Evolutionary conservation across 2,888 invertebrate genomes (phyloP).

Genomic region (Xestobium rufovillosum): DNA sequence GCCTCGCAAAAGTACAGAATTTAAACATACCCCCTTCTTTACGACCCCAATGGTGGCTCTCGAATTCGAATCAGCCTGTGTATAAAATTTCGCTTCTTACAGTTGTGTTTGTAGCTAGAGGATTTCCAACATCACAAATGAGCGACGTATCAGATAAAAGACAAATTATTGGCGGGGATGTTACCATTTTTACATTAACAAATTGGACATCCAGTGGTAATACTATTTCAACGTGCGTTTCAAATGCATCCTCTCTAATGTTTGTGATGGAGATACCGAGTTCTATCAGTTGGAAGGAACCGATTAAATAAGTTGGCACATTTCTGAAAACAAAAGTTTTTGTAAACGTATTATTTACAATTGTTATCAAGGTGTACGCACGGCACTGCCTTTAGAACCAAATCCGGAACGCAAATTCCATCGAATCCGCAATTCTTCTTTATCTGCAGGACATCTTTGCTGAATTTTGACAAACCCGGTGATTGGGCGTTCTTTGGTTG

Average conservation of each 20-base stretch:
- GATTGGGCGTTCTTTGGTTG: background rate
- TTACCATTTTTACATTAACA: background rate
- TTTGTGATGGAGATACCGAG: background rate
- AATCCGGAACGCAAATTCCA: background rate
- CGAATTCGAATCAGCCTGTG: no score
- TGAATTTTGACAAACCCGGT: background rate
- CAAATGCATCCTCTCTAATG: conserved; percentile 1
- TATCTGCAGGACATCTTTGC: background rate
- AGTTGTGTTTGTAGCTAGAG: background rate
- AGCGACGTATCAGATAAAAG: background rate
- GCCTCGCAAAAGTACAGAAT: no score
- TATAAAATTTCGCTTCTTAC: no score
- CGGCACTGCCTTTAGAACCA: background rate
- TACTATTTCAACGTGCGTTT: background rate
- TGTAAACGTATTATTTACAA: no score
- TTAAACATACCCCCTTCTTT: no score
- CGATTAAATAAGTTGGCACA: conserved; percentile 1
- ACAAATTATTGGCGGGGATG: background rate
- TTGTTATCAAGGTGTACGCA: background rate
- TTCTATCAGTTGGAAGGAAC: background rate
- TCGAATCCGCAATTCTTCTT: background rate
- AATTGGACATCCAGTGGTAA: background rate
- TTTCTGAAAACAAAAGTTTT: no score
- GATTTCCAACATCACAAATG: conserved; percentile 1
- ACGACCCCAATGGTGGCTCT: no score